Evolutionary conservation across 2,797 vertebrate species (phyloP).

Genomic region (Paratrypauchen microcephalus): DNA sequence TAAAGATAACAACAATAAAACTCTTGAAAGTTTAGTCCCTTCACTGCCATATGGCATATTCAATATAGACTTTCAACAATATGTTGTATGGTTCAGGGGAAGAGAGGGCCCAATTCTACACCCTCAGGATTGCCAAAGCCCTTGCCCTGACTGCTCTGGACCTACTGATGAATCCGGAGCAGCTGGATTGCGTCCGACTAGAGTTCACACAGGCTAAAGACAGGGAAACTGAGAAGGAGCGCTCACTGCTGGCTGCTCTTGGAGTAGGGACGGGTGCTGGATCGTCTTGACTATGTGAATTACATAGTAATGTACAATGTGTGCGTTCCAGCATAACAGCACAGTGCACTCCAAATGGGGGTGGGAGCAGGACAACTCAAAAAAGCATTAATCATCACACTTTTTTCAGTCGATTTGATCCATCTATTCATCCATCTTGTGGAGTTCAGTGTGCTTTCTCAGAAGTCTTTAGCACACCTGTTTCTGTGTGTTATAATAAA

Average conservation of each 20-base stretch:
- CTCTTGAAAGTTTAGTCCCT: background rate
- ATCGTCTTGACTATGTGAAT: too few species aligned
- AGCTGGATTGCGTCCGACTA: conserved; percentile 75
- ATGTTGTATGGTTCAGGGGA: conserved; percentile 69
- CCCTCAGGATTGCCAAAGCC: conserved; percentile 83
- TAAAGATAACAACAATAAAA: background rate
- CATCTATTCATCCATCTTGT: too few species aligned
- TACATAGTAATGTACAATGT: too few species aligned
- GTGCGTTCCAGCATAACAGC: too few species aligned
- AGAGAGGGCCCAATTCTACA: conserved; percentile 81
- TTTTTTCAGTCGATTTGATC: too few species aligned
- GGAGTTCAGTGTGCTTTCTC: too few species aligned
- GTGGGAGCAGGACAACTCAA: too few species aligned
- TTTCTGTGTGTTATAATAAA: background rate
- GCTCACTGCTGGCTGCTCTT: conserved; percentile 28
- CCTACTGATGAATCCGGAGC: conserved; percentile 80
- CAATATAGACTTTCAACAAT: background rate
- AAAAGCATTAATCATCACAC: too few species aligned
- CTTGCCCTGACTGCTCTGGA: conserved; percentile 88
- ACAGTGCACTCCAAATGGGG: too few species aligned
- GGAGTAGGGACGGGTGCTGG: too few species aligned
- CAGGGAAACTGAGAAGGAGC: conserved; percentile 66
- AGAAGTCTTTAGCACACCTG: too few species aligned
- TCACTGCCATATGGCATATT: background rate
- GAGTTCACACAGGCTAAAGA: conserved; percentile 78